A percentile compares a stretch with the other conserved stretches of the same genome.
Evolutionary conservation across 2,888 invertebrate genomes (phyloP).

Genomic region (Stenolophus ochropezus): DNA sequence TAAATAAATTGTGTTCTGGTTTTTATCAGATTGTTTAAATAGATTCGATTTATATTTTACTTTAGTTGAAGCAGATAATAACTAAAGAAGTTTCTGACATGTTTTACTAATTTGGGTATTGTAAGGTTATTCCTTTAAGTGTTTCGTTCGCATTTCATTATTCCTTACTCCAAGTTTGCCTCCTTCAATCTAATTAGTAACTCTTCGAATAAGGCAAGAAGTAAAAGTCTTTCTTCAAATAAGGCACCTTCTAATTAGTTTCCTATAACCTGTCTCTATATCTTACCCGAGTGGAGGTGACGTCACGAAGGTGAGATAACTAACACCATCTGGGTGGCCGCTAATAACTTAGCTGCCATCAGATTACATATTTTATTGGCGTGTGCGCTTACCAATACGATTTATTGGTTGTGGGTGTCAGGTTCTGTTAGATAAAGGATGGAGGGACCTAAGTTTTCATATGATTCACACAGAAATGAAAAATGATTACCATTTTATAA

Average conservation of each 20-base stretch:
- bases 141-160: neutral
- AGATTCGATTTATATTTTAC: no score
- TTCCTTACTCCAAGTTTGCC: neutral
- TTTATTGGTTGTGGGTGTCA: slow-evolving; percentile 56
- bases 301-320: neutral
- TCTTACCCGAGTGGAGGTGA: neutral
- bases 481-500: no score
- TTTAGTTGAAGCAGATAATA: neutral
- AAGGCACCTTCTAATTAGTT: neutral
- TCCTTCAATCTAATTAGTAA: neutral
- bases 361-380: slow-evolving; percentile 59
- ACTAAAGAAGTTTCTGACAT: no score
- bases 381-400: slow-evolving; percentile 51
- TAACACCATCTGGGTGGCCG: slow-evolving; percentile 56
- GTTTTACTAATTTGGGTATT: no score
- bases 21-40: no score
- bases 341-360: slow-evolving; percentile 57
- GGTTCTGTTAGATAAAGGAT: slow-evolving; percentile 30
- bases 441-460: neutral
- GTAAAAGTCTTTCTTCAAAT: neutral
- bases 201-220: neutral
- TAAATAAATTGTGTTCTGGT: no score
- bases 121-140: neutral
- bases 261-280: neutral
- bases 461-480: neutral